phyloP scores from a whole-genome alignment of 2,888 invertebrate species.

The Drosophila infuscata region DNA sequence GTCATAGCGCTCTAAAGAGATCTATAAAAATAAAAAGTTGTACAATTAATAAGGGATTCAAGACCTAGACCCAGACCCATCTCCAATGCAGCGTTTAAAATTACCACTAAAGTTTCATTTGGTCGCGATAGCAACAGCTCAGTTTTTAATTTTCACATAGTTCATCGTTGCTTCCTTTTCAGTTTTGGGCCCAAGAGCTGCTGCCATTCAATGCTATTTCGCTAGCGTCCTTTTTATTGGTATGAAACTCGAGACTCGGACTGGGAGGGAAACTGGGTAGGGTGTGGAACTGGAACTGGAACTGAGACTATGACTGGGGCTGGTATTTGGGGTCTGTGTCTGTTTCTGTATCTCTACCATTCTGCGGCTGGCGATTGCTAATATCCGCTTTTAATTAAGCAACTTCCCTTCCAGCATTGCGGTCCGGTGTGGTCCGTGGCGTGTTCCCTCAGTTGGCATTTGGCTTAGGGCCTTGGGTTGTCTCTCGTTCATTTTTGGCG shows the following conservation, averaged over 20 bases:
- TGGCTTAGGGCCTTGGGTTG: constrained; percentile 28
- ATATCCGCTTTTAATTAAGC: constrained; percentile 83
- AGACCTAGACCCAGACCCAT: neutral
- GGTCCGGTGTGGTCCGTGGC: constrained; percentile 40
- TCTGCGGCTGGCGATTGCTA: constrained; percentile 77
- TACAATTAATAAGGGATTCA: neutral
- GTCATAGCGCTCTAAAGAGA: constrained; percentile 33
- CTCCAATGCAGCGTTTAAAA: constrained; percentile 15
- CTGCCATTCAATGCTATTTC: constrained; percentile 59
- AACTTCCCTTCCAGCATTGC: constrained; percentile 75
- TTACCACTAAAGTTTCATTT: constrained; percentile 47
- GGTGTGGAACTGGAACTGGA: neutral
- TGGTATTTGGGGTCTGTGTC: constrained; percentile 1
- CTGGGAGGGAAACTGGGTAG: neutral
- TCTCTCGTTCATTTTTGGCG: constrained; percentile 25
- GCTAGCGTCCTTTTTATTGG: constrained; percentile 70
- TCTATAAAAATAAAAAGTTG: constrained; percentile 3
- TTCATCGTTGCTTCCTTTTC: constrained; percentile 64
- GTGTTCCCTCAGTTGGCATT: constrained; percentile 8
- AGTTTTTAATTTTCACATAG: constrained; percentile 73
- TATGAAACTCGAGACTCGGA: constrained; percentile 25
- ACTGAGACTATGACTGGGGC: neutral
- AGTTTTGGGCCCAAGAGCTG: constrained; percentile 33
- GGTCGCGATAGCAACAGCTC: constrained; percentile 8
- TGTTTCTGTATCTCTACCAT: constrained; percentile 25